Evolutionary conservation across 2,888 invertebrate species (phyloP), one percentile per base, ranked within the genome.

Genomic region (Tachina grossa): DNA sequence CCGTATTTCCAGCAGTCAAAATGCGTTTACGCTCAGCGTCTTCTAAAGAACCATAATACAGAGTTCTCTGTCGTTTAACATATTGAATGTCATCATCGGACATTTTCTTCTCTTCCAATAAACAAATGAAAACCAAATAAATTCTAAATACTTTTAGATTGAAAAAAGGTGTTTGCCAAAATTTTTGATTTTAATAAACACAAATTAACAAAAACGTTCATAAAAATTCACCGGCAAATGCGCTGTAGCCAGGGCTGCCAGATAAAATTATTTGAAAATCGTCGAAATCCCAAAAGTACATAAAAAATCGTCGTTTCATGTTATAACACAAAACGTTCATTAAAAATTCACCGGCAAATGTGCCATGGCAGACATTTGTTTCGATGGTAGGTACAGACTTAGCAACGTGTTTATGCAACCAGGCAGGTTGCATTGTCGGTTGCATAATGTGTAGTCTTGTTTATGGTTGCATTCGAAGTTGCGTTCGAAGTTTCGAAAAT

Each of bases 11-110:
- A 5, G 45, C 53, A 5, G 88, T 78, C 57, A 88, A 87, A 89
- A 96, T 93, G 78, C 97, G 94, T 13, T 95, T 94, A 87, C 96
- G 94, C 93, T 98, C 98, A 47, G 95, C 94, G 90, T 97, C 97
- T 91, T 98, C 98, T 90, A 98, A 92, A 0, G 98, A 97, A 14
- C 98, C 98, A 95, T 98, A 98, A 90, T 98, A 97, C 69, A 98
- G 94, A 0, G 95, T 95, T 92, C 96, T 96, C 80, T 94, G 94
- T 87, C 96, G 96, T 92, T 97, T 97, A 0, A 95, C 94, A 84
- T 96, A 94, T 65, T 95, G 93, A 65, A 96, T 92, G 90, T 97
- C 97, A 69, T 93, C 98, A 92, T 98, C 97, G 1, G 97, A 97
- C 97, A 97, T 96, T 87, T 84, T 87, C 47, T n/a, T 49, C 5